These are phyloP conservation scores for Drosophila simulans DNA, from an alignment of 1,140 invertebrate species.

Conservation along the genomic window DNA sequence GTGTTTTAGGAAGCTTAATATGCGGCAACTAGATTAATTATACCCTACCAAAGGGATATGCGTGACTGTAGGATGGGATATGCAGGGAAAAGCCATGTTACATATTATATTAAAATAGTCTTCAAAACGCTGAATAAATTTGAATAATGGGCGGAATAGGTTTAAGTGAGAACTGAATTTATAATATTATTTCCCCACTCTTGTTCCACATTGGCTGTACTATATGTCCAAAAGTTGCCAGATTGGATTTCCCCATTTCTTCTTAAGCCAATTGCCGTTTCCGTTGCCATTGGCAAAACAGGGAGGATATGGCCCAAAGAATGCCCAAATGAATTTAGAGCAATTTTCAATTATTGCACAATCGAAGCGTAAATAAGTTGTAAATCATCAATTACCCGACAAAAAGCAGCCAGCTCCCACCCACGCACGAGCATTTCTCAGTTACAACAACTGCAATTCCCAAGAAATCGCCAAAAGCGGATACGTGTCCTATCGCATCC, in stretches of 20 bases:
- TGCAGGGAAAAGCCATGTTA: background rate
- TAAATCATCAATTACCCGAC: slow-evolving; percentile 79
- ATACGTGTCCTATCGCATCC: slow-evolving; percentile 74
- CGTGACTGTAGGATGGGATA: background rate
- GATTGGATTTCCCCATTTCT: slow-evolving; percentile 2
- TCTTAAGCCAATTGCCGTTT: slow-evolving; percentile 18
- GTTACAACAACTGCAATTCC: slow-evolving; percentile 67
- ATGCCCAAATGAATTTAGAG: slow-evolving; percentile 78
- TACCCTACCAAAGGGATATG: slow-evolving; percentile 13
- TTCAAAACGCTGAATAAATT: too few species aligned
- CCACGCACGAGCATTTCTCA: slow-evolving; percentile 21
- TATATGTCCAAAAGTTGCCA: background rate
- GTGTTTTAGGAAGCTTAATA: slow-evolving; percentile 58
- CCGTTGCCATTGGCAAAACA: slow-evolving; percentile 48
- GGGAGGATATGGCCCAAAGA: slow-evolving; percentile 29
- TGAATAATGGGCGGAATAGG: too few species aligned
- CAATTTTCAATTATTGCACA: slow-evolving; percentile 83
- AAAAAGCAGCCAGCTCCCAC: slow-evolving; percentile 56
- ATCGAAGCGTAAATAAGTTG: slow-evolving; percentile 82
- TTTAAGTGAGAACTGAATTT: too few species aligned
- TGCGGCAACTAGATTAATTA: slow-evolving; percentile 66
- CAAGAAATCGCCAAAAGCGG: slow-evolving; percentile 71
- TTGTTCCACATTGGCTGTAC: background rate
- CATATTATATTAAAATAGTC: background rate
- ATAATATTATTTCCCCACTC: background rate